These are phyloP conservation scores for Cistogaster globosa DNA, from an alignment of 2,888 invertebrate genomes.

Conservation along the genomic window DNA sequence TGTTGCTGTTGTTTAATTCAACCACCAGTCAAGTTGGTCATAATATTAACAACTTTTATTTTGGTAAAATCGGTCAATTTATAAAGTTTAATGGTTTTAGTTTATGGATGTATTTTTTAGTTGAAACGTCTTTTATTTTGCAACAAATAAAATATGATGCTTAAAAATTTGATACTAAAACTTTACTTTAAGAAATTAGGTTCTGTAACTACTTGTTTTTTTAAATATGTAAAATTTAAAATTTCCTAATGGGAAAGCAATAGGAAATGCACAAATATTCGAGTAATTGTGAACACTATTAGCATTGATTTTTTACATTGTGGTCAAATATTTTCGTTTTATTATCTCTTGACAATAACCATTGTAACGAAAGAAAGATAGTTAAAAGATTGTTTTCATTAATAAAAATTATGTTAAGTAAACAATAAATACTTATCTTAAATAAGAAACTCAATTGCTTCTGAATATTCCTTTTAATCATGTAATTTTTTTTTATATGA, in stretches of 20 bases:
- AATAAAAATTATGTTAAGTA: background rate
- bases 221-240: too few relatives aligned
- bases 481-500: too few relatives aligned
- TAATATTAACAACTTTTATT: background rate
- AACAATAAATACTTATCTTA: background rate
- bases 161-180: background rate
- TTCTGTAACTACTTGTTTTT: too few relatives aligned
- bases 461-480: too few relatives aligned
- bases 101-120: background rate
- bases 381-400: slow-evolving; percentile 4
- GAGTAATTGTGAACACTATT: slow-evolving; percentile 20
- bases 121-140: background rate
- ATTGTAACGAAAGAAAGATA: background rate
- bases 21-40: background rate
- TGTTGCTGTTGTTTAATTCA: background rate
- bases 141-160: too few relatives aligned
- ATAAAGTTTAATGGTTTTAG: background rate
- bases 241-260: too few relatives aligned
- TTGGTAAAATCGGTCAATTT: background rate
- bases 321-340: background rate
- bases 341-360: slow-evolving; percentile 9
- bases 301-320: background rate
- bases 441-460: too few relatives aligned
- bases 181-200: background rate
- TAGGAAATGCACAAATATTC: slow-evolving; percentile 8